A percentile compares a stretch with the other conserved stretches of the same genome.
Evolutionary conservation across 2,888 invertebrate species (phyloP).

Genomic region (Holacanthella duospinosa): DNA sequence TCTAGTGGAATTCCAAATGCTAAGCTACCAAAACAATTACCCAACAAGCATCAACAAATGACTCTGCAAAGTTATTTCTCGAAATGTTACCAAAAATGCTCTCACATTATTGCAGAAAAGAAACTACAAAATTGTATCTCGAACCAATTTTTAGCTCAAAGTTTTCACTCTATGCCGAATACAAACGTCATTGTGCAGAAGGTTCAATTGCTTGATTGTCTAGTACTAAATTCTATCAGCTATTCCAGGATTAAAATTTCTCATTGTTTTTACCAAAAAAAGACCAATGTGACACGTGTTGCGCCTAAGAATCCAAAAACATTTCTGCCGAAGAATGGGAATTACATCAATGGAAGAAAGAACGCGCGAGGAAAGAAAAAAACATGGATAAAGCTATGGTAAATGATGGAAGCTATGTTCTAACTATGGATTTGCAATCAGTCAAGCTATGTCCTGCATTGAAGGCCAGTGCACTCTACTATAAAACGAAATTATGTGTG

Average conservation of each 20-base stretch:
- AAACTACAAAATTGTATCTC: neutral
- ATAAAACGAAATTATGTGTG: no score
- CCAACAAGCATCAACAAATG: neutral
- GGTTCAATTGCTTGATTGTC: neutral
- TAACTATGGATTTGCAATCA: conserved; percentile 36
- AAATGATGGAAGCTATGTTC: conserved; percentile 22
- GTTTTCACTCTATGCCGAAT: neutral
- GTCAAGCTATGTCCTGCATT: conserved; percentile 33
- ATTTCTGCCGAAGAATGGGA: conserved; percentile 16
- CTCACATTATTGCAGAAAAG: neutral
- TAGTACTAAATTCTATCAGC: neutral
- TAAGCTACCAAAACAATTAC: neutral
- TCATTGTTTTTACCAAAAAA: neutral
- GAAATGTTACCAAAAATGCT: neutral
- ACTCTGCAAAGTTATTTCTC: neutral
- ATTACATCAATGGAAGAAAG: conserved; percentile 19
- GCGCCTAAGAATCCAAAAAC: conserved; percentile 15
- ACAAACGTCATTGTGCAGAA: neutral
- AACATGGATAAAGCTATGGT: conserved; percentile 17
- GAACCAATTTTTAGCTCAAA: neutral
- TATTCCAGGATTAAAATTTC: neutral
- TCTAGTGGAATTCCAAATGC: neutral
- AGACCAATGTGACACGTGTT: no score
- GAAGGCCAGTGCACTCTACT: conserved; percentile 31
- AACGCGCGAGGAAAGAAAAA: conserved; percentile 24